Evolutionary conservation across 2,113 vertebrate genomes (phyloP).

Genomic region (Colossoma macropomum): DNA sequence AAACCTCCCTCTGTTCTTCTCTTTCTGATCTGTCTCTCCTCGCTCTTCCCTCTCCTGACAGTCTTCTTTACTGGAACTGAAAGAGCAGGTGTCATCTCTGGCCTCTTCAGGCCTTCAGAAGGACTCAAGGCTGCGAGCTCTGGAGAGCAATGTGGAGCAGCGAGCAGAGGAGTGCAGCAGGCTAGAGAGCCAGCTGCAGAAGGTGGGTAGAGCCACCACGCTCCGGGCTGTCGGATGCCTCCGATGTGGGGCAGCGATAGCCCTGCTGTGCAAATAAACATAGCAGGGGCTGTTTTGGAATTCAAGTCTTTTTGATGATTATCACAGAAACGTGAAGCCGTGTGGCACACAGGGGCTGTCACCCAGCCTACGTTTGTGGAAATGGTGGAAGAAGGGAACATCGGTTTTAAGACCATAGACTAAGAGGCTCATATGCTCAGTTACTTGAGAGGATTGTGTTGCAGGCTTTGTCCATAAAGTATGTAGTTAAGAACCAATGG

Average conservation of each 20-base stretch:
- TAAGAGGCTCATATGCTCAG: neutral
- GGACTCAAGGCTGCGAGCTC: constrained; percentile 81
- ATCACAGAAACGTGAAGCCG: constrained; percentile 40
- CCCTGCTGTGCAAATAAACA: constrained; percentile 34
- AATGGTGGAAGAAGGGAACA: constrained; percentile 29
- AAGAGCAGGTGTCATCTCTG: constrained; percentile 94
- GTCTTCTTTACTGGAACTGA: constrained; percentile 90
- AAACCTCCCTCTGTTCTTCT: neutral
- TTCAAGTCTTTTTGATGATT: constrained; percentile 28
- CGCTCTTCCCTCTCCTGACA: constrained; percentile 42
- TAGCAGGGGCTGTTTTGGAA: constrained; percentile 31
- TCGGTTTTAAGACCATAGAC: neutral
- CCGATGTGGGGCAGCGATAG: constrained; percentile 25
- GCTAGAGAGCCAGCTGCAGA: constrained; percentile 76
- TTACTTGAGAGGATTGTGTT: constrained; percentile 13
- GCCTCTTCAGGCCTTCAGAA: constrained; percentile 94
- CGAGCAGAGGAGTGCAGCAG: constrained; percentile 73
- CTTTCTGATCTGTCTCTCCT: constrained; percentile 19
- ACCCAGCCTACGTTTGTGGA: constrained; percentile 19
- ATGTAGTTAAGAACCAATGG: neutral
- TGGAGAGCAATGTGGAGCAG: constrained; percentile 72
- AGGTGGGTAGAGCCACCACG: constrained; percentile 60
- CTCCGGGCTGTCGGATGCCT: constrained; percentile 12
- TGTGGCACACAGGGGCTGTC: constrained; percentile 36
- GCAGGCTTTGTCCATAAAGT: neutral